Evolutionary conservation across 2,888 invertebrate species (phyloP), one percentile per base, ranked within the genome.

Genomic region (Drosophila heteroneura): DNA sequence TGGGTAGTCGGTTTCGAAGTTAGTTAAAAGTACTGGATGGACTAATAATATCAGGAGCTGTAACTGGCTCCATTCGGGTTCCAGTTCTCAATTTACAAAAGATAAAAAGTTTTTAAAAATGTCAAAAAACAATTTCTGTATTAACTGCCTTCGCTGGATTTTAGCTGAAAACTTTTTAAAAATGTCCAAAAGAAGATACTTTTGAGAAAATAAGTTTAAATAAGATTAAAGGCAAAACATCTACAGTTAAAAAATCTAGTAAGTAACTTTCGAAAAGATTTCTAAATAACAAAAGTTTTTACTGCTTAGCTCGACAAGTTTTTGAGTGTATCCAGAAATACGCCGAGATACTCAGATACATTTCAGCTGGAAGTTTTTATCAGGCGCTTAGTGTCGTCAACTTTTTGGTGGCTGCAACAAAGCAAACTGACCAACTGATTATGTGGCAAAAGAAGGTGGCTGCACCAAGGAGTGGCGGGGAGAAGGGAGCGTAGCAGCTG

Each of bases 381-480:
- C 82, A 80, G 81, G 68, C 79, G 79, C 82, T 86, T 86, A 86
- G 79, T 87, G 86, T 87, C 86, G 82, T 86, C 87, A 86, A 74
- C 77, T 72, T 85, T 83, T 62, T 64, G 68, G 65, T 47, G 74
- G 39, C 49, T 30, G 57, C 49, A 57, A 26, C 61, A 30, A 51
- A 39, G 51, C 51, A 44, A 65, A 32, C 26, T 64, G 70, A 52
- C 41, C 76, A 76, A 64, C 76, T 73, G 74, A 66, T 73, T 65
- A 67, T 47, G 47, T 30, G 73, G 60, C 47, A 41, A 32, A 28
- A 12, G 14, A 39, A 58, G 44, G 5, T 16, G 28, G 1, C 16
- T 19, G 39, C 1, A 47, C 6, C 1, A 19, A 12, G 26, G 22
- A 39, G 54, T 1, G 22, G 7, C 16, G 41, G 28, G 19, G 14